Conservation (phyloP, 2,797 vertebrate species). For the Clarias pachynema region DNA sequence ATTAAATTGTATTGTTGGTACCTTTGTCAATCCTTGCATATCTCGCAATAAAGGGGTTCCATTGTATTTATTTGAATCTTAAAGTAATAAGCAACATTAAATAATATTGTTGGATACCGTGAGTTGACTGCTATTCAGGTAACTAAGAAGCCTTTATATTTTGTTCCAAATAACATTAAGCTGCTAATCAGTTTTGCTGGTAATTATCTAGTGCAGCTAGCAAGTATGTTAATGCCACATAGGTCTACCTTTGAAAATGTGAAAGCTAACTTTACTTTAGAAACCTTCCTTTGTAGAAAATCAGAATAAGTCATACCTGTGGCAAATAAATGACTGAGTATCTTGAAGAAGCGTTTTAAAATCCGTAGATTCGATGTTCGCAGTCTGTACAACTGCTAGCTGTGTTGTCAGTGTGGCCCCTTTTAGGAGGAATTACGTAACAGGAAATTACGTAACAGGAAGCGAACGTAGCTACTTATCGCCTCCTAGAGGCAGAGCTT, state of each 20-base stretch:
- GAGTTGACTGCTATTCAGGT: neutral
- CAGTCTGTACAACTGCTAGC: neutral
- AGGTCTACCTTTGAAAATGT: neutral
- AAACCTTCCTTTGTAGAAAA: neutral
- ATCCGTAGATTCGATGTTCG: accelerated
- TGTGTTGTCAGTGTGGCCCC: conserved; percentile 24
- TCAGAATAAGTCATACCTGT: conserved; percentile 44
- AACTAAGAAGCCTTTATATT: neutral
- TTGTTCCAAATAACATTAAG: neutral
- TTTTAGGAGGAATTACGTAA: neutral
- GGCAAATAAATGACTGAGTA: neutral
- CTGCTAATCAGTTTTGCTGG: neutral
- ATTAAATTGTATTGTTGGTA: neutral
- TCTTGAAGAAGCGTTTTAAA: neutral
- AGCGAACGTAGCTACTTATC: conserved; percentile 32
- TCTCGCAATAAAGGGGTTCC: neutral
- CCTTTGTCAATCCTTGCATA: neutral
- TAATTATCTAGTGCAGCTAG: neutral
- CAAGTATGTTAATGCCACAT: neutral
- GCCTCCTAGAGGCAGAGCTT: conserved; percentile 42
- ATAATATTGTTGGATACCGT: too few species aligned
- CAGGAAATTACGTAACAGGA: neutral
- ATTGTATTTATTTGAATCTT: neutral
- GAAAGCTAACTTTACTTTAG: too few species aligned
- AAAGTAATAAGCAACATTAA: neutral